Conservation (phyloP, 2,888 invertebrate species). For the Malthinus flaveolus region DNA sequence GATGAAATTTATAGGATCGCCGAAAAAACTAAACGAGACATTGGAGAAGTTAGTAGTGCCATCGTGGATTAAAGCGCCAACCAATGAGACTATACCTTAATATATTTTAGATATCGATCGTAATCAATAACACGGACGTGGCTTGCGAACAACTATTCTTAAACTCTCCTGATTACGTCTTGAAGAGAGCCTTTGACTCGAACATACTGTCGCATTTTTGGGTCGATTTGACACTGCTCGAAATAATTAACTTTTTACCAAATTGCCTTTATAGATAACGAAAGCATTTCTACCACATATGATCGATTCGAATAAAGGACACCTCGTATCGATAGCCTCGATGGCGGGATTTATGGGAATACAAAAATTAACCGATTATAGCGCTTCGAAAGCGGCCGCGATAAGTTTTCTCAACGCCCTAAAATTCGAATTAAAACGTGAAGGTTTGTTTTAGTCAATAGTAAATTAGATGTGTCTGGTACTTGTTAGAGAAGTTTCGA, state of each 20-base stretch:
- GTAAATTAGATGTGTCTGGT: too few relatives aligned
- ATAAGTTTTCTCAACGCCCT: constrained; percentile 69
- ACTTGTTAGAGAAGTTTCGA: too few relatives aligned
- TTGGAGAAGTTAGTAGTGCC: constrained; percentile 9
- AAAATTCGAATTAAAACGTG: constrained; percentile 62
- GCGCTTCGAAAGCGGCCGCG: constrained; percentile 87
- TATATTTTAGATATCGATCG: constrained; percentile 15
- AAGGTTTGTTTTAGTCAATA: constrained; percentile 53
- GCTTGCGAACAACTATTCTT: constrained; percentile 16
- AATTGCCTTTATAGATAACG: constrained; percentile 67
- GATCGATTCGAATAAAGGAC: constrained; percentile 80
- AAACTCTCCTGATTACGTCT: constrained; percentile 11
- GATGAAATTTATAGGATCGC: constrained; percentile 16
- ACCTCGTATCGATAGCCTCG: constrained; percentile 87
- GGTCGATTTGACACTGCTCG: constrained; percentile 7
- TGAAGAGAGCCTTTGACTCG: constrained; percentile 13
- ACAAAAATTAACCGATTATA: constrained; percentile 82
- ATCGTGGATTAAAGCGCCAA: not conserved
- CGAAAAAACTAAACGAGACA: constrained; percentile 13
- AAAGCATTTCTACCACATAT: constrained; percentile 87
- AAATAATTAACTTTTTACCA: too few relatives aligned
- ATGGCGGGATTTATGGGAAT: constrained; percentile 69
- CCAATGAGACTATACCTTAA: not conserved
- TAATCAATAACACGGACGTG: constrained; percentile 14
- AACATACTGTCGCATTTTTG: constrained; percentile 20